A percentile compares a stretch with the other conserved stretches of the same genome.
These are phyloP conservation scores for Mesorhabditis sp. DNA, from an alignment of 2,888 invertebrate genomes.

Conservation along the genomic window DNA sequence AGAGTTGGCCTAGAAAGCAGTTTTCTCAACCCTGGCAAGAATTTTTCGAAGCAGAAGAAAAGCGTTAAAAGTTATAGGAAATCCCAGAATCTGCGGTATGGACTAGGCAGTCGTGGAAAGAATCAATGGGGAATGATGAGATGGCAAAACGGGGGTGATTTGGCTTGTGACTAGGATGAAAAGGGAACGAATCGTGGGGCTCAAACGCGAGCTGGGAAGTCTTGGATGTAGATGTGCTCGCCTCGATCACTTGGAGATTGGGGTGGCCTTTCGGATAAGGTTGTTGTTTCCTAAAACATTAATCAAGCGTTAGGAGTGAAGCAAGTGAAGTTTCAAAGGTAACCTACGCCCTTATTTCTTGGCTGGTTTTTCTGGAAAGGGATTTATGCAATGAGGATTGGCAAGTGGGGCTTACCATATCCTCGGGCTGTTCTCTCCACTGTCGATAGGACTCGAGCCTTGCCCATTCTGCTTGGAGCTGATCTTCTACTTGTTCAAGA, in stretches of 20 bases:
- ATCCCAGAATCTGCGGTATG: no score
- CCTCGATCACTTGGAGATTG: not conserved
- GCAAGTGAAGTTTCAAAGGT: not conserved
- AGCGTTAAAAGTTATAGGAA: no score
- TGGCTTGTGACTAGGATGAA: no score
- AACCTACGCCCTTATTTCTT: not conserved
- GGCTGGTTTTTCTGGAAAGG: not conserved
- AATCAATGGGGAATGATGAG: no score
- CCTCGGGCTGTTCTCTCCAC: slow-evolving; percentile 7
- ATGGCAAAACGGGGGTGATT: no score
- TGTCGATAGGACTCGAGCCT: not conserved
- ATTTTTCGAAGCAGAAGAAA: no score
- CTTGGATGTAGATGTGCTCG: not conserved
- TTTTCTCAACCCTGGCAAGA: no score
- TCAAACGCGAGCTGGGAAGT: not conserved
- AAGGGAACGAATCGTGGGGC: no score
- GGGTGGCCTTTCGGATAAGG: not conserved
- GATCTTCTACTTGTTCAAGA: not conserved
- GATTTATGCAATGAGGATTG: not conserved
- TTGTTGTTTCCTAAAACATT: not conserved
- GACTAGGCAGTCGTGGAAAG: no score
- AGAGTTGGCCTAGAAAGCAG: no score
- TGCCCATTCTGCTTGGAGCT: slow-evolving; percentile 6
- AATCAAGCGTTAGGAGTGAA: no score
- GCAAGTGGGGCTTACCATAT: not conserved